These are phyloP conservation scores for Calameuta filiformis DNA, from an alignment of 2,888 invertebrate species.

Conservation along the genomic window DNA sequence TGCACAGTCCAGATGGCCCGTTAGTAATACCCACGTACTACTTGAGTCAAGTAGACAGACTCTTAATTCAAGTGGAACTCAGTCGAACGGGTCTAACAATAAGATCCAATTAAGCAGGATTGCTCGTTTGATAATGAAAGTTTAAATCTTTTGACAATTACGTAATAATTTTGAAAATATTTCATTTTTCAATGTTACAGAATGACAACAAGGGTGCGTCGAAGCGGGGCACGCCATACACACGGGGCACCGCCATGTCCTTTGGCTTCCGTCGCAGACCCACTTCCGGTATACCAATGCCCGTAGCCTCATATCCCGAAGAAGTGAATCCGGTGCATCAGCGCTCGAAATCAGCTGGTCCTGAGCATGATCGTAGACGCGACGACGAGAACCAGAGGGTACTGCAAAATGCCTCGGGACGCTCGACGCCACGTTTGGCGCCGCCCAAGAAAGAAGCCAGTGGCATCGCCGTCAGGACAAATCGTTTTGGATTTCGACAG, in stretches of 20 bases:
- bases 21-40: not conserved
- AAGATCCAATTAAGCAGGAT: not conserved
- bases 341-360: constrained; percentile 66
- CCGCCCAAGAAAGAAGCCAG: constrained; percentile 76
- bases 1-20: not conserved
- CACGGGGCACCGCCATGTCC: constrained; percentile 82
- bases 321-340: constrained; percentile 60
- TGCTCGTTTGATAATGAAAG: not conserved
- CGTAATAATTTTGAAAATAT: not conserved
- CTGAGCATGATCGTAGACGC: constrained; percentile 61
- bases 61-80: constrained; percentile 4
- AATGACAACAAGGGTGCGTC: constrained; percentile 74
- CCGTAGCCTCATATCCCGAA: constrained; percentile 39
- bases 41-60: not conserved
- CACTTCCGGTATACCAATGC: constrained; percentile 66
- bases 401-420: constrained; percentile 68
- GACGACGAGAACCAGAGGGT: constrained; percentile 31
- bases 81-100: not conserved
- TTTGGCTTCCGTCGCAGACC: constrained; percentile 84
- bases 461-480: constrained; percentile 72
- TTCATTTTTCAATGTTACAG: constrained; percentile 58
- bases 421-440: constrained; percentile 75
- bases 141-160: not conserved
- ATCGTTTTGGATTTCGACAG: constrained; percentile 83
- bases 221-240: constrained; percentile 69